A percentile compares a stretch with the other conserved stretches of the same genome.
phyloP scores from a whole-genome alignment of 2,888 invertebrate genomes.

The Pyrochroa serraticornis region DNA sequence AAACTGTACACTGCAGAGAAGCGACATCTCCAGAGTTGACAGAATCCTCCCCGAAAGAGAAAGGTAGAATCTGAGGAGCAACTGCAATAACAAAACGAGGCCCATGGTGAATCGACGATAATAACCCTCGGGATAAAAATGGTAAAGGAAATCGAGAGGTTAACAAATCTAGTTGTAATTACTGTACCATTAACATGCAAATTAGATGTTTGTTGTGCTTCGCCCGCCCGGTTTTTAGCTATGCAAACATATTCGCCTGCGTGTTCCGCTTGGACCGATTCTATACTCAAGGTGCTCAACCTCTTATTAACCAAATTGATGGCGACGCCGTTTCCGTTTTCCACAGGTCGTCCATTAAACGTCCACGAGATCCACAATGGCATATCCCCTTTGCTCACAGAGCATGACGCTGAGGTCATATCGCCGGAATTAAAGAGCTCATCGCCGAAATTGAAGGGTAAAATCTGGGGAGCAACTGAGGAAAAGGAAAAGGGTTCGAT shows the following conservation, averaged over 20 bases:
- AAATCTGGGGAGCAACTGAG: slow-evolving; percentile 59
- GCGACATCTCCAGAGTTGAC: slow-evolving; percentile 51
- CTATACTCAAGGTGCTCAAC: slow-evolving; percentile 61
- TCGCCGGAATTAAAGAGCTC: slow-evolving; percentile 71
- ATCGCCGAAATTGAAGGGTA: slow-evolving; percentile 66
- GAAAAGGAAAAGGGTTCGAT: slow-evolving; percentile 48
- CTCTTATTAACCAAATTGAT: slow-evolving; percentile 56
- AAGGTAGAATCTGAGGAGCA: slow-evolving; percentile 63
- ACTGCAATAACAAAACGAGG: slow-evolving; percentile 59
- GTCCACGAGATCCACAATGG: slow-evolving; percentile 69
- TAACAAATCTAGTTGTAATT: slow-evolving; percentile 31
- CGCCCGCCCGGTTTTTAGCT: slow-evolving; percentile 65
- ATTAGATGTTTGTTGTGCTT: slow-evolving; percentile 65
- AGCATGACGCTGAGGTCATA: slow-evolving; percentile 70
- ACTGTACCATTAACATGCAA: slow-evolving; percentile 69
- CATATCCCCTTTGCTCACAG: slow-evolving; percentile 71
- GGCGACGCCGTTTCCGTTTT: slow-evolving; percentile 41
- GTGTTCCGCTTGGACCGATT: slow-evolving; percentile 59
- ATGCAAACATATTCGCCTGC: slow-evolving; percentile 62
- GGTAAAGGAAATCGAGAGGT: background rate
- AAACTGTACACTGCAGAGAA: slow-evolving; percentile 65
- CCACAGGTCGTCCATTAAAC: slow-evolving; percentile 59
- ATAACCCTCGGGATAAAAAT: too few species aligned
- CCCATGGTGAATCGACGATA: slow-evolving; percentile 3
- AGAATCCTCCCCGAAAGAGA: slow-evolving; percentile 61